Base-by-base conservation (phyloP, 2,888 invertebrate species). In the Dugesia japonica region DNA sequence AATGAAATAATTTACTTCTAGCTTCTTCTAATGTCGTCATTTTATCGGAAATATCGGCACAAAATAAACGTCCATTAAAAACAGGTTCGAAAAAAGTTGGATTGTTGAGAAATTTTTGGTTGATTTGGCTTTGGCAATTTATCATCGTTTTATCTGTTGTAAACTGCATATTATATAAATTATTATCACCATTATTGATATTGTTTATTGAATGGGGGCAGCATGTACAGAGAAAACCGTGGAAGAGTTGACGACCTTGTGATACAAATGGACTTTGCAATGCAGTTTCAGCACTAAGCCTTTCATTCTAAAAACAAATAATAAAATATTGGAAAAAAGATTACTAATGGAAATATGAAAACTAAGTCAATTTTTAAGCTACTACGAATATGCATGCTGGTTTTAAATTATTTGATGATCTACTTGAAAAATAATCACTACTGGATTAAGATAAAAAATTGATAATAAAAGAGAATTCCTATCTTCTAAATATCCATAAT, bases 11-110 rank as follows among this genome's bases (percentile, higher is more conserved):
- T 9, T 56, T n/a, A 56, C 56, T 56, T 56, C 56, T 56, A n/a
- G 56, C 56, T 56, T 56, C 56, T 56, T 56, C 56, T 23, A 56
- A n/a, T 9, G 56, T 56, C 1, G 56, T n/a, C 56, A 56, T 56
- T 56, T 56, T 56, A n/a, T 56, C 56, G n/a, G 56, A 56, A 56
- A 56, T 56, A 56, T 56, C 56, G 1, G 56, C n/a, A 56, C 56
- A 56, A n/a, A 56, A 56, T 56, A 56, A 56, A 9, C 56, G n/a
- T n/a, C 56, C 56, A 56, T 23, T 56, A n/a, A 56, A 56, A n/a
- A 56, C n/a, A 9, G 56, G 56, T 56, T 56, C 56, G 17, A 20
- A 56, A n/a, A 56, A 56, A 9, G 56, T 56, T 56, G 56, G 56
- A 56, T 56, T 56, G 56, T 56, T 56, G 23, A 56, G n/a, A 56